Conservation (phyloP, 2,797 vertebrate species). For the Trachops cirrhosus region DNA sequence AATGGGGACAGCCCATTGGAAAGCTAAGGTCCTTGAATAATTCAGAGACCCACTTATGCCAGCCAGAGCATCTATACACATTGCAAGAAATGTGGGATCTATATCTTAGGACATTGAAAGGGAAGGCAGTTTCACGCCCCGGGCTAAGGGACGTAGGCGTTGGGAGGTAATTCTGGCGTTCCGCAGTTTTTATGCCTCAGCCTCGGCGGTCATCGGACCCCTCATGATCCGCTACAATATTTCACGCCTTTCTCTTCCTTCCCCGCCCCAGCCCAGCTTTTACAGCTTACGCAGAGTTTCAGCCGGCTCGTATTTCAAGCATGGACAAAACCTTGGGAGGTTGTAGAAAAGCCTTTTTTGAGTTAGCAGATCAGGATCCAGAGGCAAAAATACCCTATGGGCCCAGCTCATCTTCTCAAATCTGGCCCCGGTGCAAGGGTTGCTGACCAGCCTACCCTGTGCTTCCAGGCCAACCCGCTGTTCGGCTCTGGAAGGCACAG, state of each 20-base stretch:
- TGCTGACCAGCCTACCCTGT: neutral
- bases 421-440: neutral
- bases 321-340: neutral
- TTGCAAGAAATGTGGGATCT: neutral
- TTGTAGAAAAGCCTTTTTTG: neutral
- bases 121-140: neutral
- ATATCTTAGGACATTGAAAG: neutral
- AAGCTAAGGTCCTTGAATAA: conserved; percentile 61
- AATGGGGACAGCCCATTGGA: neutral
- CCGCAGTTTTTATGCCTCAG: neutral
- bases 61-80: neutral
- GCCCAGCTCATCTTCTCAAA: too few relatives aligned
- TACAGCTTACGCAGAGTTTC: neutral
- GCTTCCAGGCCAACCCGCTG: neutral
- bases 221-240: neutral
- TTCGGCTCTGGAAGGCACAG: neutral
- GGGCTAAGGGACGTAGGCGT: neutral
- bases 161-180: neutral
- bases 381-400: neutral
- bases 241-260: neutral
- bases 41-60: conserved; percentile 43
- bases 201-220: neutral
- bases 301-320: neutral
- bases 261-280: neutral
- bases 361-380: neutral